Conservation (phyloP, 2,797 vertebrate genomes). For the Hozukius guyotensis region DNA sequence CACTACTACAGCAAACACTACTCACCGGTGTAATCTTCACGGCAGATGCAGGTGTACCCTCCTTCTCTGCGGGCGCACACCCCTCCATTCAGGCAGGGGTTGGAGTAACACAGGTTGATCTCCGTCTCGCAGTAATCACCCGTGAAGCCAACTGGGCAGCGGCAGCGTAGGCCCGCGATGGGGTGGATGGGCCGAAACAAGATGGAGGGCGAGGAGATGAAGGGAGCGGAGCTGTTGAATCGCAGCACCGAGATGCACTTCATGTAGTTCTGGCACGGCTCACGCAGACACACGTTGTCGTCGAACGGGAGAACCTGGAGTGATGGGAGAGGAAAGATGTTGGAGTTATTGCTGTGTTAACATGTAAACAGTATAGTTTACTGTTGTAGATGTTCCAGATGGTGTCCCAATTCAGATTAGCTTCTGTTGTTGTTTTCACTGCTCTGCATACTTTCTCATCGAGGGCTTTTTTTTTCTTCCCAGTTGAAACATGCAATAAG, state of each 20-base stretch:
- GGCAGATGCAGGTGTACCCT: conserved; percentile 94
- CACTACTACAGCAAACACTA: neutral
- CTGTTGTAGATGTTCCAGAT: neutral
- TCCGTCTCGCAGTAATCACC: conserved; percentile 98
- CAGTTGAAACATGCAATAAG: neutral
- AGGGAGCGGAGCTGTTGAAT: conserved; percentile 97
- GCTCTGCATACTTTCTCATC: neutral
- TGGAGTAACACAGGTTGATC: conserved; percentile 98
- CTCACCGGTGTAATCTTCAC: conserved; percentile 93
- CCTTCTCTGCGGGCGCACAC: conserved; percentile 93
- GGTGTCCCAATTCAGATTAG: neutral
- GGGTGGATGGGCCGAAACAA: conserved; percentile 97
- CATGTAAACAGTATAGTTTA: neutral
- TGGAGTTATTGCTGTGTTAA: neutral
- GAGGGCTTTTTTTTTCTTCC: neutral
- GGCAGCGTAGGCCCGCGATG: conserved; percentile 94
- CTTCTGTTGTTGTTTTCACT: neutral
- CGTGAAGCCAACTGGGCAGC: conserved; percentile 95
- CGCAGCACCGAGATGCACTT: conserved; percentile 98
- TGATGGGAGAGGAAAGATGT: neutral
- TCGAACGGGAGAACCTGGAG: conserved; percentile 93
- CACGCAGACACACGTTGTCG: conserved; percentile 96
- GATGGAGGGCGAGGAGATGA: conserved; percentile 93
- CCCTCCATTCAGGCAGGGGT: conserved; percentile 93
- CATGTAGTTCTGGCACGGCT: conserved; percentile 99